Evolutionary conservation across 2,797 vertebrate species (phyloP).

Genomic region (Champsocephalus gunnari): DNA sequence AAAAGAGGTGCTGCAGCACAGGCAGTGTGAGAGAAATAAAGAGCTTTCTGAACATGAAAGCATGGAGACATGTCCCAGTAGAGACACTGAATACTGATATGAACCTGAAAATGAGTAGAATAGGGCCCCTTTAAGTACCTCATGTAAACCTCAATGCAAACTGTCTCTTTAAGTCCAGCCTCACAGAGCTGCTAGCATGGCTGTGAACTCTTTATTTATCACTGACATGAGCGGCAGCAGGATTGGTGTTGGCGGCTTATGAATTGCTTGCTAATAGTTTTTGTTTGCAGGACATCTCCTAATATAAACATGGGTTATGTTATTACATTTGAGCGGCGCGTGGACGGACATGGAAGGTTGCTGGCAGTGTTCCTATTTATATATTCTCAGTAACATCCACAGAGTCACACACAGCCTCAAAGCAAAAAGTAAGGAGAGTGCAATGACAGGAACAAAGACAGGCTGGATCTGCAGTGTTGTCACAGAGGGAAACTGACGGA

Average conservation of each 20-base stretch:
- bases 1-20: too few species aligned
- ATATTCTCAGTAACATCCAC: constrained; percentile 30
- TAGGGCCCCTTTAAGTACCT: too few species aligned
- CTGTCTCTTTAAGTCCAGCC: too few species aligned
- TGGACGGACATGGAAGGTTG: constrained; percentile 18
- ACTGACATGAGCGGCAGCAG: background rate
- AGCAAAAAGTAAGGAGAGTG: constrained; percentile 48
- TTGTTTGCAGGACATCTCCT: constrained; percentile 24
- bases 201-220: background rate
- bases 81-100: too few species aligned
- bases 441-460: constrained; percentile 44
- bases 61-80: too few species aligned
- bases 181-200: too few species aligned
- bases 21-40: too few species aligned
- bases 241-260: constrained; percentile 2
- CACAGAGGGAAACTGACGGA: constrained; percentile 63
- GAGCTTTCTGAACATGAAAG: too few species aligned
- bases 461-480: constrained; percentile 31
- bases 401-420: constrained; percentile 29
- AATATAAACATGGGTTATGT: constrained; percentile 16
- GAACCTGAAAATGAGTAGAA: too few species aligned
- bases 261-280: constrained; percentile 19
- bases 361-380: constrained; percentile 8
- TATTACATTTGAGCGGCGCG: constrained; percentile 8
- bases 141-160: too few species aligned